Base-by-base conservation (phyloP, 1,140 invertebrate genomes). In the Polyergus mexicanus region DNA sequence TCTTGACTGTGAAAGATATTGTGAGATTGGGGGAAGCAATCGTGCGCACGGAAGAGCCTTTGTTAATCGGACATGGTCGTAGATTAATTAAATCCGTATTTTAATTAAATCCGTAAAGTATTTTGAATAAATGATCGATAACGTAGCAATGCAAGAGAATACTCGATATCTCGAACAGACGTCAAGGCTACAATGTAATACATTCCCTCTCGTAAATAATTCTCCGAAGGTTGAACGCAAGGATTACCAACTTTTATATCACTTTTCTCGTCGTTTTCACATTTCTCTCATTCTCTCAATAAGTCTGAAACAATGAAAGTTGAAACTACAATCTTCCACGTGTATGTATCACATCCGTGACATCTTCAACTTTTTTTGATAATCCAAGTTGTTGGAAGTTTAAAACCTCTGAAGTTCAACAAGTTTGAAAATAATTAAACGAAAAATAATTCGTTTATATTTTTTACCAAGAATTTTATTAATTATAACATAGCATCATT, bases 131-230 rank as follows among this genome's bases (percentile, higher is more conserved):
- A 47, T 74, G 38, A 47, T 38, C 0, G 28, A 54, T 54, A 51
- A 32, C 2, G n/a, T 58, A 28, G 22, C 41, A 35, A 8, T 47
- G 19, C 19, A 7, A 58, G 35, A 32, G 19, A 81, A 44, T 38
- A 80, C 4, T 83, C 16, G 10, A 72, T 71, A 58, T 35, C 11
- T 56, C 8, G 5, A 32, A 25, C 19, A 44, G 13, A 58, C 19
- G 32, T 83, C 68, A 83, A 62, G 13, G n/a, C 8, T 16, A 72
- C n/a, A 38, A 58, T 58, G 6, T 81, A 77, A 75, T 28, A 11
- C 4, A 41, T n/a, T 13, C 38, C 16, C 5, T 74, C 6, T 13
- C 3, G 13, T 35, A 25, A 83, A 74, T 74, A 83, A 83, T 71
- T 22, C 8, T 35, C 19, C 25, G 51, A 72, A 81, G 51, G 38